These are phyloP conservation scores for Vipera latastei DNA, from an alignment of 2,797 vertebrate species.

Conservation along the genomic window DNA sequence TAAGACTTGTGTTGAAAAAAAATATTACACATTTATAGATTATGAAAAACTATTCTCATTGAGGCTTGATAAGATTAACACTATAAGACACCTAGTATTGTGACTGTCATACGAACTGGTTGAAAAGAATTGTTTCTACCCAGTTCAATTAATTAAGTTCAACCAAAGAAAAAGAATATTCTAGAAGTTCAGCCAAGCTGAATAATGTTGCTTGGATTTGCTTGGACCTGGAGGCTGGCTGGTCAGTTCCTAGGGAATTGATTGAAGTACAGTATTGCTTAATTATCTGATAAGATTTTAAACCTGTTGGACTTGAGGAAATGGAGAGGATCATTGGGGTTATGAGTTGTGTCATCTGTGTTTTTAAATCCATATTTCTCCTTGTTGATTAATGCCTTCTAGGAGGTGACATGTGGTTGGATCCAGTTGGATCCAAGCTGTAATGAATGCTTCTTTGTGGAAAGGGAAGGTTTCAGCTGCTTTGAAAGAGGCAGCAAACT, in stretches of 20 bases:
- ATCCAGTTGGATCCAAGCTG: not conserved
- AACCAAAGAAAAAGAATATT: not conserved
- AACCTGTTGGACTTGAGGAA: not conserved
- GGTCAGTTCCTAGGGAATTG: not conserved
- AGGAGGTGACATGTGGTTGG: not conserved
- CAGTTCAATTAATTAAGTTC: not conserved
- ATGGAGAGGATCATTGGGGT: not conserved
- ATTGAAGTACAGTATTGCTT: not conserved
- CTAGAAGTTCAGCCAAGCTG: not conserved
- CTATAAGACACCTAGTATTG: not conserved
- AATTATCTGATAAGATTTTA: not conserved
- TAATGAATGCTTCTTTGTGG: not conserved
- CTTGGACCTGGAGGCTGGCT: not conserved
- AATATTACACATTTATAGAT: not conserved
- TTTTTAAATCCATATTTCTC: not conserved
- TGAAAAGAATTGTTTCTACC: not conserved
- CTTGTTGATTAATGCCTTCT: not conserved
- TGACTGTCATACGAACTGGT: not conserved
- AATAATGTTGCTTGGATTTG: not conserved
- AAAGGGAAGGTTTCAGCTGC: not conserved
- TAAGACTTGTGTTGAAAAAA: not conserved
- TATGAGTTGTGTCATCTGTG: not conserved
- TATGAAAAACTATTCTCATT: not conserved
- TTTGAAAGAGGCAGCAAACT: not conserved
- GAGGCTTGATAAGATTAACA: not conserved